Conservation (phyloP, 2,888 invertebrate species). For the Clunio marinus region DNA sequence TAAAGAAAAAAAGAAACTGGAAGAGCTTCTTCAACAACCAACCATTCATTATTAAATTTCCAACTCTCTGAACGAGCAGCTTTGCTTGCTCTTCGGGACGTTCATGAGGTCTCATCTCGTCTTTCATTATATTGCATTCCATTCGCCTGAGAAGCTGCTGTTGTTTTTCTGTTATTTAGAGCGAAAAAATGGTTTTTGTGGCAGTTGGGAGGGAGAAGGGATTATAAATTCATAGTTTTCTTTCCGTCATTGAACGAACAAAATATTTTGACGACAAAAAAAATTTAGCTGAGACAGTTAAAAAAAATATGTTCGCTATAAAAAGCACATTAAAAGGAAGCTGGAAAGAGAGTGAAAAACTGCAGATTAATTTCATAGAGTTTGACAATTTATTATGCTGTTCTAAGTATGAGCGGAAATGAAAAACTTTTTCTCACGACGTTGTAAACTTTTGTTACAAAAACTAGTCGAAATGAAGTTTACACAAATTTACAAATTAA, state of each 20-base stretch:
- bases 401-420: background rate
- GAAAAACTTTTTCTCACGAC: background rate
- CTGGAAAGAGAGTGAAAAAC: background rate
- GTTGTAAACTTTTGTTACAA: too few relatives aligned
- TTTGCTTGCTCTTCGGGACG: background rate
- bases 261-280: too few relatives aligned
- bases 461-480: too few relatives aligned
- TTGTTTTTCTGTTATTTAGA: slow-evolving; percentile 23
- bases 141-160: background rate
- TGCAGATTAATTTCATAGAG: slow-evolving; percentile 22
- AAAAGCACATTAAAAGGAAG: slow-evolving; percentile 15
- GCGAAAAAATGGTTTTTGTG: background rate
- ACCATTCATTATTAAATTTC: slow-evolving; percentile 23
- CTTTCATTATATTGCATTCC: slow-evolving; percentile 30
- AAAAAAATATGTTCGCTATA: slow-evolving; percentile 20
- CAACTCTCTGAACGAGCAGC: background rate
- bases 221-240: slow-evolving; percentile 32
- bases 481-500: too few relatives aligned
- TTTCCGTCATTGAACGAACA: background rate
- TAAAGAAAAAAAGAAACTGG: background rate
- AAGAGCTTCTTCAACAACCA: background rate
- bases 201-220: background rate
- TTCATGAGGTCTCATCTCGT: slow-evolving; percentile 21
- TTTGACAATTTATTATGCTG: background rate
- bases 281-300: slow-evolving; percentile 19